Base-by-base conservation (phyloP, 2,113 vertebrate species). In the Corythoichthys intestinalis region DNA sequence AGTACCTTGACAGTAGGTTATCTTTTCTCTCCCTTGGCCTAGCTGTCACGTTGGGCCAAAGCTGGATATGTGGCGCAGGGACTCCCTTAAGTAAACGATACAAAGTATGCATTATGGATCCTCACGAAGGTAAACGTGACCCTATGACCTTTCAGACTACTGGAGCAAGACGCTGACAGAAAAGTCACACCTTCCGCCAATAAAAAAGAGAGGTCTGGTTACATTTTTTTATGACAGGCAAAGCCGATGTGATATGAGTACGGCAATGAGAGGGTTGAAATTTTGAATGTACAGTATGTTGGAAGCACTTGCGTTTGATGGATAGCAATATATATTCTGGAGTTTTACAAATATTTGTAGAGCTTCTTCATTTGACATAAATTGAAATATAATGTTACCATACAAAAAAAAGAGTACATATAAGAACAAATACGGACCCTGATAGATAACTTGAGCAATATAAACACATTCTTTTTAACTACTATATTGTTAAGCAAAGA, bases 61-160 rank as follows among this genome's bases (percentile, higher is more conserved):
- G 57, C 54, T 70, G 75, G 64, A 64, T 71, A 70, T 74, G 80
- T 77, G 67, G 76, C 80, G 77, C 37, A 66, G 80, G 75, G 71
- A 87, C 66, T 86, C 83, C 81, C 86, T 71, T 54, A 79, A 80
- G 89, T 88, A 86, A 86, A 90, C 65, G 69, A 65, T 79, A 79
- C 65, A 69, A 74, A 62, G 66, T 73, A 87, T 88, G 81, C 87
- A 88, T 88, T 88, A 86, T 88, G 84, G 74, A 83, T 85, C 65
- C 63, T 72, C 83, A 83, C 82, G 75, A 75, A 79, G 65, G 83
- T 87, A 89, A 91, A 88, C 76, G 81, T 67, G 73, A 89, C 77
- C 78, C 74, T 39, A 2, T 86, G 84, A 90, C 87, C 88, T 84
- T 80, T 77, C 67, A 50, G 76, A 72, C 71, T 71, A 63, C 53